Percentiles rank a stretch among this genome's conserved stretches.
Conservation (phyloP, 37 sponge, comb jelly and placozoan genomes). For the Haliclona indistincta region DNA sequence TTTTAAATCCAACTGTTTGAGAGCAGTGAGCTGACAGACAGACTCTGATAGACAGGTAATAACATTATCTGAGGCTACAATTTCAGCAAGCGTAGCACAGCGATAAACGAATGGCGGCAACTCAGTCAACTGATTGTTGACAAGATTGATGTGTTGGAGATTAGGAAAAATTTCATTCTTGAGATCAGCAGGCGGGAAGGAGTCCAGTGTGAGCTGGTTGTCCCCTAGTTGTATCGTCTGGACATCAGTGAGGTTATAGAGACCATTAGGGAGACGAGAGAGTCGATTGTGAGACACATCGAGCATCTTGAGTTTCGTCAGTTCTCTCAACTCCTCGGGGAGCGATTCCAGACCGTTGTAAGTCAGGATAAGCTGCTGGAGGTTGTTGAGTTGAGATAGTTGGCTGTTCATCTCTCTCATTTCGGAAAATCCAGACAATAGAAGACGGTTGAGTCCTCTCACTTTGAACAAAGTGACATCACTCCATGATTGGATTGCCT, state of each 20-base stretch:
- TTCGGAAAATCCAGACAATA: conserved; percentile 55
- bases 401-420: conserved; percentile 24
- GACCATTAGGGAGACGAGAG: conserved; percentile 43
- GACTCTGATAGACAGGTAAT: conserved; percentile 25
- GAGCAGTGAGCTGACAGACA: conserved; percentile 7
- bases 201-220: conserved; percentile 55
- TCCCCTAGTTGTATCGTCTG: conserved; percentile 65
- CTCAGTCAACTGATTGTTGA: conserved; percentile 44
- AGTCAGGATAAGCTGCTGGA: conserved; percentile 61
- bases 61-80: conserved; percentile 51
- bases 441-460: conserved; percentile 54
- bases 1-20: conserved; percentile 56
- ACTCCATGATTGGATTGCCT: conserved; percentile 37
- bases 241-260: conserved; percentile 47
- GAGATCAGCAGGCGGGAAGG: conserved; percentile 46
- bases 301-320: conserved; percentile 50
- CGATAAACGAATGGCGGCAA: conserved; percentile 57
- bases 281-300: conserved; percentile 78
- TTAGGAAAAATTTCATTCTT: conserved; percentile 25
- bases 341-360: conserved; percentile 40
- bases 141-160: conserved; percentile 66
- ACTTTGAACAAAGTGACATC: conserved; percentile 28
- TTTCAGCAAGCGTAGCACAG: conserved; percentile 34
- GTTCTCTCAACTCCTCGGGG: conserved; percentile 54
- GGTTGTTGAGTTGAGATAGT: conserved; percentile 33